Percentiles rank a stretch among this genome's conserved stretches.
These are phyloP conservation scores for Mobula birostris DNA, from an alignment of 2,113 vertebrate genomes.

Conservation along the genomic window DNA sequence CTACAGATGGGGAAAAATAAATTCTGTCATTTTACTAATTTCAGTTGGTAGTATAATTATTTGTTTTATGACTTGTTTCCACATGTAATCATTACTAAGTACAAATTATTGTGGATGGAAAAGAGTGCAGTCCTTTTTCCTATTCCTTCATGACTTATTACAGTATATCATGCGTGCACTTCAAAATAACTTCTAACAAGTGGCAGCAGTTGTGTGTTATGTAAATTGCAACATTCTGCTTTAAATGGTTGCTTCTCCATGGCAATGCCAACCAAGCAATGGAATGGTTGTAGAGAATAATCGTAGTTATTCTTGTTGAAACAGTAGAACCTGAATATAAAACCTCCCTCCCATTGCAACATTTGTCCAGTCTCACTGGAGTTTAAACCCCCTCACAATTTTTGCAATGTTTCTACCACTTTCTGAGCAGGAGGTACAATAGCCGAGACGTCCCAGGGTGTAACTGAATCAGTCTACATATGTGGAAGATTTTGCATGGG, in stretches of 20 bases:
- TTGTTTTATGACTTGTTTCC: not conserved
- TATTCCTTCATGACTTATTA: not conserved
- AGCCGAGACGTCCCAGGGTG: not conserved
- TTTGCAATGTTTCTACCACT: not conserved
- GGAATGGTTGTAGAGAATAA: slow-evolving; percentile 19
- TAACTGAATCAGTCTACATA: not conserved
- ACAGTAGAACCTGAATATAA: not conserved
- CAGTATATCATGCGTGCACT: not conserved
- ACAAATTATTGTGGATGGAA: not conserved
- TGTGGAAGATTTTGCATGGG: slow-evolving; percentile 10
- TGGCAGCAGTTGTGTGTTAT: not conserved
- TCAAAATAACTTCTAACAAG: not conserved
- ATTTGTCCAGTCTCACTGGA: not conserved
- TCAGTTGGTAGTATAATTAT: not conserved
- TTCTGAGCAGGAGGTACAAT: not conserved
- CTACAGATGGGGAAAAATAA: not conserved
- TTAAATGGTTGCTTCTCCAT: not conserved
- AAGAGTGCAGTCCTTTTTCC: not conserved
- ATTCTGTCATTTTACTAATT: not conserved
- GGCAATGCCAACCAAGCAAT: not conserved
- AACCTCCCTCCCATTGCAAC: not conserved
- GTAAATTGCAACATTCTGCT: not conserved
- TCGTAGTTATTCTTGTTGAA: slow-evolving; percentile 15
- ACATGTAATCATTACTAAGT: not conserved
- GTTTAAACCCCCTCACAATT: not conserved